phyloP scores from a whole-genome alignment of 2,797 vertebrate species.

The Lacerta viridis region DNA sequence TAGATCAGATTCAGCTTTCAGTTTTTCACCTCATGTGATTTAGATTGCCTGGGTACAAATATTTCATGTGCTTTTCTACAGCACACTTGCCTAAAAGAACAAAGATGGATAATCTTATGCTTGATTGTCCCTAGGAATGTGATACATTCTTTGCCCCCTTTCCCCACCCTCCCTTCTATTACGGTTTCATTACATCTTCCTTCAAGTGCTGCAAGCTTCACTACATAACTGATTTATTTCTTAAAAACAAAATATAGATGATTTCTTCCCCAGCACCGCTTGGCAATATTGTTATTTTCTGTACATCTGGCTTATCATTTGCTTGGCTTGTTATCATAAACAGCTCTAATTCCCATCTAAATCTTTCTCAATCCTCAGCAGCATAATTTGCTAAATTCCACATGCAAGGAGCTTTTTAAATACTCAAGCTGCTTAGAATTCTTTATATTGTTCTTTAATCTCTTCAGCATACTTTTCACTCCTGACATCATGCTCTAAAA shows the following conservation, averaged over 20 bases:
- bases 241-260: not conserved
- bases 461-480: slow-evolving; percentile 11
- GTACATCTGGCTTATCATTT: slow-evolving; percentile 35
- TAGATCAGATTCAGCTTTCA: not conserved
- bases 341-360: slow-evolving; percentile 28
- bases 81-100: not conserved
- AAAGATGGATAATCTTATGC: not conserved
- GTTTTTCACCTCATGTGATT: not conserved
- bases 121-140: not conserved
- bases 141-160: not conserved
- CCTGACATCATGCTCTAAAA: not conserved
- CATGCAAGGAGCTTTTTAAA: slow-evolving; percentile 18
- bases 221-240: slow-evolving; percentile 17
- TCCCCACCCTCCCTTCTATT: not conserved
- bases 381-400: slow-evolving; percentile 36
- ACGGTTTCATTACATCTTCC: slow-evolving; percentile 8
- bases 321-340: slow-evolving; percentile 26
- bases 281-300: slow-evolving; percentile 23
- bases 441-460: slow-evolving; percentile 4
- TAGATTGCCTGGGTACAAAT: not conserved
- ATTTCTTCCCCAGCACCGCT: not conserved
- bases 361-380: slow-evolving; percentile 19
- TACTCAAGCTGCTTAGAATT: slow-evolving; percentile 3
- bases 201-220: slow-evolving; percentile 8
- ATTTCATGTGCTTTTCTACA: not conserved